phyloP scores from a whole-genome alignment of 2,113 vertebrate genomes.

The Struthio camelus region DNA sequence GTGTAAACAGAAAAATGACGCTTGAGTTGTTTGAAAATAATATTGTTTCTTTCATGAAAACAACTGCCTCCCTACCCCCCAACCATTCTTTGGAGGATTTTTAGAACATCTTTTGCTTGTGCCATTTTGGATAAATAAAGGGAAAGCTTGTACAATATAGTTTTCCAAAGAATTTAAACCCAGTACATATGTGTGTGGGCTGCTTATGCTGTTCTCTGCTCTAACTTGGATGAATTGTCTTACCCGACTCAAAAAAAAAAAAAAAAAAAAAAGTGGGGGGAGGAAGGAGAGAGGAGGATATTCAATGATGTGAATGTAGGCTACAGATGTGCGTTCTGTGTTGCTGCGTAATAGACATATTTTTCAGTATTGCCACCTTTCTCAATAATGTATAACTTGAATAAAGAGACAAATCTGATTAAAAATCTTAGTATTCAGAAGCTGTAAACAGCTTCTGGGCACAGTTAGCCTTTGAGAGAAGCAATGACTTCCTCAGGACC shows the following conservation, averaged over 20 bases:
- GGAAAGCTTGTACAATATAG: not conserved
- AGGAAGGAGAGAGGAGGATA: not conserved
- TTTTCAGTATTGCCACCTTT: not conserved
- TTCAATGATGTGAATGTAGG: not conserved
- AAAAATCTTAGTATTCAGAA: not conserved
- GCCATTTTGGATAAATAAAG: slow-evolving; percentile 44
- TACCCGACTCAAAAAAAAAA: slow-evolving; percentile 10
- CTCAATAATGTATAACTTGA: not conserved
- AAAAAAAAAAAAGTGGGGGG: rapidly evolving
- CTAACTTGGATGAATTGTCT: slow-evolving; percentile 48
- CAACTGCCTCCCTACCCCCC: not conserved
- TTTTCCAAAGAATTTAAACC: slow-evolving; percentile 38
- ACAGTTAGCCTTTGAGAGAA: not conserved
- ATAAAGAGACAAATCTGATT: not conserved
- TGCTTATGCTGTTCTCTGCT: slow-evolving; percentile 60
- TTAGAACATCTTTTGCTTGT: slow-evolving; percentile 24
- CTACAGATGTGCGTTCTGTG: slow-evolving; percentile 16
- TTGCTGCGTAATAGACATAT: not conserved
- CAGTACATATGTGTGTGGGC: slow-evolving; percentile 58
- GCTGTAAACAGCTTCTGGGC: not conserved
- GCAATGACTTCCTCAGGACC: not conserved
- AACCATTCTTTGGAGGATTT: slow-evolving; percentile 9
- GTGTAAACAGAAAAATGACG: slow-evolving; percentile 6
- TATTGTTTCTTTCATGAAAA: not conserved
- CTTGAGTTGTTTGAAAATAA: not conserved